Evolutionary conservation across 2,888 invertebrate genomes (phyloP), one percentile per base, ranked within the genome.

Genomic region (Tenthredo distinguenda): DNA sequence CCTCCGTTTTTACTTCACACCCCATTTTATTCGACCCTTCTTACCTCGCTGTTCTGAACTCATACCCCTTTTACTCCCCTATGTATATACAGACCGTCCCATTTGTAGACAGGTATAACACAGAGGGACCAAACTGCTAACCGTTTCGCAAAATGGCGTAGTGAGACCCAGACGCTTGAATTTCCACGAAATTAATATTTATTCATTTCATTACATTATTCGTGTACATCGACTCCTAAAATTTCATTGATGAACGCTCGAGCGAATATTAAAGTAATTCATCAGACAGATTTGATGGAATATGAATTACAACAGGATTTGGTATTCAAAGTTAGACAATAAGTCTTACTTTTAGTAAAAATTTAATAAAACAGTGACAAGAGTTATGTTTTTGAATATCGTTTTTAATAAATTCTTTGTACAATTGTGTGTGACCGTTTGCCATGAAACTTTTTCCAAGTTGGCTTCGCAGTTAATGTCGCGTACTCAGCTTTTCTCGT

Each of bases 11-110:
- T 58, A 12, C 34, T 79, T 58, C 37, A 12, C 58, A 37, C 58
- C 77, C 47, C 55, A 77, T 77, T 50, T 77, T 50, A 77, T 77
- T 55, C 55, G 55, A 21, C 55, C 50, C 77, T 55, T 37, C 74
- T 74, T 74, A 43, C 50, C 50, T 50, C 31, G 31, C 18, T 18
- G 50, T 50, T 31, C 18, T n/a, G 7, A 21, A 21, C 40, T 40
- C 43, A 43, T 40, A 37, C 74, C 34, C 15, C 7, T 74, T 74
- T 0, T 26, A 12, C 21, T 34, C 18, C 18, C 77, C 34, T n/a
- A 6, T 50, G 18, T 37, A 40, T 12, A 21, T 40, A 43, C 34
- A 10, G 34, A 50, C 18, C 26, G 43, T 76, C 76, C 76, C 43
- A 40, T 76, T 76, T n/a, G 9, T 47, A 47, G 76, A 76, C 76